Evolutionary conservation across 1,140 invertebrate species (phyloP).

Genomic region (Drosophila navojoa): DNA sequence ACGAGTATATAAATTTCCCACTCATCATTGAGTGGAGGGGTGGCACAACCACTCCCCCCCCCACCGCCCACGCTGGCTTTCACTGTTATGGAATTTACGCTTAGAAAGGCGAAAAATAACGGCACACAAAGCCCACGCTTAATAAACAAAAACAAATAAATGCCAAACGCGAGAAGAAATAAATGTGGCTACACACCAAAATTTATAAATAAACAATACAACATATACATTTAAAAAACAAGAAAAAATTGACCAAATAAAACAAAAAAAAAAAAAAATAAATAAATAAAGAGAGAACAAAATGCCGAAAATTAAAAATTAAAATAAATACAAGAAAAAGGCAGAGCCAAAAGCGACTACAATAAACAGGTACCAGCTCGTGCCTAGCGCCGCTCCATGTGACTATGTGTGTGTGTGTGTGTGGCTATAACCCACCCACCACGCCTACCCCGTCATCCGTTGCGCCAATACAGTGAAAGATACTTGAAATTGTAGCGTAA

Average conservation of each 20-base stretch:
- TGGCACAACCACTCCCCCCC: slow-evolving; percentile 1
- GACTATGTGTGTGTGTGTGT: slow-evolving; percentile 17
- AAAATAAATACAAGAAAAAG: slow-evolving; percentile 48
- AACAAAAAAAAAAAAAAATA: too few relatives aligned
- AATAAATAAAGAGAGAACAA: too few relatives aligned
- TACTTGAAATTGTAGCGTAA: slow-evolving; percentile 44
- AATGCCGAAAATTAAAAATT: slow-evolving; percentile 46
- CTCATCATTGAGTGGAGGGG: slow-evolving; percentile 24
- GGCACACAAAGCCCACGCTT: slow-evolving; percentile 25
- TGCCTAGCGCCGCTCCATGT: slow-evolving; percentile 74
- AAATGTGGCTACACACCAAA: slow-evolving; percentile 11
- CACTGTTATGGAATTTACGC: slow-evolving; percentile 38
- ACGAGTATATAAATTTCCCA: slow-evolving; percentile 21
- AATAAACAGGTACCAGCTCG: slow-evolving; percentile 77
- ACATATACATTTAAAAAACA: slow-evolving; percentile 29
- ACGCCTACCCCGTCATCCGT: slow-evolving; percentile 31
- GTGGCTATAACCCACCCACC: slow-evolving; percentile 35
- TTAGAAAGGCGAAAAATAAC: slow-evolving; percentile 45
- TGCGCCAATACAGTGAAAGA: slow-evolving; percentile 17
- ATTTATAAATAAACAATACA: slow-evolving; percentile 30
- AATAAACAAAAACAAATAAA: slow-evolving; percentile 29
- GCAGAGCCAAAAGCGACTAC: slow-evolving; percentile 49
- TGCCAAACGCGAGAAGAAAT: background rate
- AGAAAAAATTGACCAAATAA: slow-evolving; percentile 19
- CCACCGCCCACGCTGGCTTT: slow-evolving; percentile 19